phyloP scores from a whole-genome alignment of 2,797 vertebrate species.

The Nyctalus aviator region DNA sequence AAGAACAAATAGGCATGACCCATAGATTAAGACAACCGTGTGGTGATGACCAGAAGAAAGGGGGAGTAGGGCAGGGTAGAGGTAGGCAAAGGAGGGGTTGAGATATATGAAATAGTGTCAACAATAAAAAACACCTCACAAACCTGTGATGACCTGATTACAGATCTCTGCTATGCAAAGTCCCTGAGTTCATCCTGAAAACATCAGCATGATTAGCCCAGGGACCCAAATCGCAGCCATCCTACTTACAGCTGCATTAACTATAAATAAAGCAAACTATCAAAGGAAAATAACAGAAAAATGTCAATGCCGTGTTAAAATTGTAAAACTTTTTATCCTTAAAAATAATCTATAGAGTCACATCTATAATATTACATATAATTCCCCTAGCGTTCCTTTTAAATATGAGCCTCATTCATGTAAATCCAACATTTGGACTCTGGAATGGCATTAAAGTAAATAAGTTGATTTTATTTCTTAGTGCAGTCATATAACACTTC shows the following conservation, averaged over 20 bases:
- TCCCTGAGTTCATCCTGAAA: slow-evolving; percentile 77
- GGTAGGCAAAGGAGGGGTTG: too few species aligned
- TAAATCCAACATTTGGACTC: neutral
- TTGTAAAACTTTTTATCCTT: neutral
- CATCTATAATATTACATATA: neutral
- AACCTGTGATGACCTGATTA: slow-evolving; percentile 58
- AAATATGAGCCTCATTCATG: neutral
- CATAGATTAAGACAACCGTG: too few species aligned
- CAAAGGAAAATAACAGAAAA: neutral
- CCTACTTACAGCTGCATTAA: slow-evolving; percentile 86
- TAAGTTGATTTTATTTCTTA: neutral
- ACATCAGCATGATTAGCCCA: slow-evolving; percentile 84
- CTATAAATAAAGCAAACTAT: slow-evolving; percentile 88
- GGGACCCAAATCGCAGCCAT: slow-evolving; percentile 80
- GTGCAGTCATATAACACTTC: neutral
- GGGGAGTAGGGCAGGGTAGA: too few species aligned
- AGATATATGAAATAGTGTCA: too few species aligned
- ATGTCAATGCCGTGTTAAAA: neutral
- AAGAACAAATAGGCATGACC: too few species aligned
- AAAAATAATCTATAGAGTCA: neutral
- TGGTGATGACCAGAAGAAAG: too few species aligned
- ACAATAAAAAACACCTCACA: too few species aligned
- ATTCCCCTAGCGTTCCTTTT: neutral
- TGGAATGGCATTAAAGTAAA: neutral
- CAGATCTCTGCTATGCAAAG: slow-evolving; percentile 70